Conservation (phyloP, 2,888 invertebrate genomes). For the Caenorhabditis sp. region DNA sequence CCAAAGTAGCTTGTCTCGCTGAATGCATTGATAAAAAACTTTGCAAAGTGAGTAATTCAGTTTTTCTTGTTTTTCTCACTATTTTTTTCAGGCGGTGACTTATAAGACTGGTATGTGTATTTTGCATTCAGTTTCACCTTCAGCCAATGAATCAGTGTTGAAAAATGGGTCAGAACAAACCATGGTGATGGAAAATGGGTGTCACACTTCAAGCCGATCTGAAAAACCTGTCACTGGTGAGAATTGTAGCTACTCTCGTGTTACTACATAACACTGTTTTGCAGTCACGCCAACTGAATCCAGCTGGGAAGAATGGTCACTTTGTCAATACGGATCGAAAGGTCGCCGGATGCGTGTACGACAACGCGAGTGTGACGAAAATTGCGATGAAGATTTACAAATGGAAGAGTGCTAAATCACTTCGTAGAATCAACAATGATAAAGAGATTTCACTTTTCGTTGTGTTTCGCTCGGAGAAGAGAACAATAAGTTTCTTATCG, state of each 20-base stretch:
- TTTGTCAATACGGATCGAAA: slow-evolving; percentile 48
- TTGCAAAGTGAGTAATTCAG: slow-evolving; percentile 43
- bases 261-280: neutral
- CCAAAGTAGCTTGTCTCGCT: slow-evolving; percentile 49
- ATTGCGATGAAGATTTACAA: slow-evolving; percentile 53
- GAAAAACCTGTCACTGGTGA: slow-evolving; percentile 3
- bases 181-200: slow-evolving; percentile 56
- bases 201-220: slow-evolving; percentile 20
- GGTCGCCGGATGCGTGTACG: slow-evolving; percentile 49
- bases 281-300: slow-evolving; percentile 1
- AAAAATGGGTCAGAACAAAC: slow-evolving; percentile 48
- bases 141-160: slow-evolving; percentile 32
- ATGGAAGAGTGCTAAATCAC: slow-evolving; percentile 38
- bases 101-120: slow-evolving; percentile 56
- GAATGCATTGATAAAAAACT: slow-evolving; percentile 47
- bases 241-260: too few species aligned
- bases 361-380: slow-evolving; percentile 47
- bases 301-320: slow-evolving; percentile 48
- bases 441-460: neutral
- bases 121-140: slow-evolving; percentile 42
- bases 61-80: too few species aligned
- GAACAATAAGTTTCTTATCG: neutral
- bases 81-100: slow-evolving; percentile 36
- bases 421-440: neutral
- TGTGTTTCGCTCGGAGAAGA: neutral